Base-by-base conservation (phyloP, 2,113 vertebrate genomes). In the Aspiorhynchus laticeps region DNA sequence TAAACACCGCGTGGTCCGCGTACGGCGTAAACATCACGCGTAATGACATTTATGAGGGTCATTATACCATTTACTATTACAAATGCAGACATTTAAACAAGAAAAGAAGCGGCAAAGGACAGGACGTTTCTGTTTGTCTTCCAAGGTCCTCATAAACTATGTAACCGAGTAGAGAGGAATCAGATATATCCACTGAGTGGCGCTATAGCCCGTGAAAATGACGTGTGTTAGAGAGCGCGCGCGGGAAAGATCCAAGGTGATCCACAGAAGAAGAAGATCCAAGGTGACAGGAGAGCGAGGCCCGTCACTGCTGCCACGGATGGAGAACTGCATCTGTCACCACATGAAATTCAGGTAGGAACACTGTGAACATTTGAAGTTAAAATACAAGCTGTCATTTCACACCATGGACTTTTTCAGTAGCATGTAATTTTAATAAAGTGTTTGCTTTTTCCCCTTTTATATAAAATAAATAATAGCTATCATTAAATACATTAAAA, bases 181-280 rank as follows among this genome's bases (percentile, higher is more conserved):
- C 19, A 2, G 12, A 8, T 81, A 73, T 74, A 84, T 88, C 94
- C 95, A 95, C 95, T 94, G 91, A 90, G 94, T 87, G 94, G 94
- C 95, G 94, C 95, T 92, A 93, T 91, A 94, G 93, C 89, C 95
- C 94, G 88, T 90, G 15, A 63, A 83, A 90, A 81, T 89, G 90
- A 91, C 93, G 26, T 10, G 69, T 19, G 43, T 75, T 26, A 12
- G 48, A 15, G 53, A 9, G 4, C 10, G 17, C 14, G 17, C 31
- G 67, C 31, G 76, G 21, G 33, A 80, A 43, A 21, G 31, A 31
- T 59, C 7, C n/a, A 84, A 59, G 67, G 81, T 33, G 53, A 83
- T 17, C n/a, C n/a, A n/a, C n/a, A n/a, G n/a, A n/a, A n/a, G n/a
- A n/a, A n/a, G n/a, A n/a, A n/a, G n/a, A n/a, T n/a, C n/a, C n/a